These are phyloP conservation scores for Cydia amplana DNA, from an alignment of 1,140 invertebrate genomes.

Conservation along the genomic window DNA sequence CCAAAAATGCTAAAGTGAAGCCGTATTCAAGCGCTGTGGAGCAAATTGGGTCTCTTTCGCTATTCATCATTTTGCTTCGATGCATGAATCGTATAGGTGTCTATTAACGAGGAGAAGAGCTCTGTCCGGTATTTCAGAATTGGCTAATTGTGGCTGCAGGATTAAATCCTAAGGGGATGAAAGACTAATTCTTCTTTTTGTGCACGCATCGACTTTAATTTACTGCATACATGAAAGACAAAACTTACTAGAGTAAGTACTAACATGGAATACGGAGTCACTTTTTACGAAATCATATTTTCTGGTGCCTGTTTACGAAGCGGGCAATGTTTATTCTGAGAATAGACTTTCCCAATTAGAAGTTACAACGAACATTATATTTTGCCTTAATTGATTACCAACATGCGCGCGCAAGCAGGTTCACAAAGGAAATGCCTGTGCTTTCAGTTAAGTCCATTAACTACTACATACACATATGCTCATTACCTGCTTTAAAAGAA, in stretches of 20 bases:
- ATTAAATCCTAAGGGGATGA: not conserved
- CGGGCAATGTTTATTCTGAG: not conserved
- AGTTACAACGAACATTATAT: not conserved
- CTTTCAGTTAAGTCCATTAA: no score
- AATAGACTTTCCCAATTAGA: not conserved
- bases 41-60: conserved; percentile 50
- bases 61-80: conserved; percentile 38
- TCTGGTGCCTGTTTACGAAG: not conserved
- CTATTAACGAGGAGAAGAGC: conserved; percentile 14
- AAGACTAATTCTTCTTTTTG: no score
- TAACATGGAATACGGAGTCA: no score
- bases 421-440: not conserved
- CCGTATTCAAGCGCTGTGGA: conserved; percentile 47
- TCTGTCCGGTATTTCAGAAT: not conserved
- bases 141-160: not conserved
- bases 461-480: no score
- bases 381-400: not conserved
- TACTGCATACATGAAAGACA: no score
- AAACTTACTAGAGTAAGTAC: no score
- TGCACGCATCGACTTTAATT: no score
- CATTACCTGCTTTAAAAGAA: conserved; percentile 34
- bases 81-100: conserved; percentile 29
- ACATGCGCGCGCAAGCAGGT: not conserved
- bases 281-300: not conserved
- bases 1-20: conserved; percentile 45